These are phyloP conservation scores for Drosophila carrolli DNA, from an alignment of 1,140 invertebrate species.

Conservation along the genomic window DNA sequence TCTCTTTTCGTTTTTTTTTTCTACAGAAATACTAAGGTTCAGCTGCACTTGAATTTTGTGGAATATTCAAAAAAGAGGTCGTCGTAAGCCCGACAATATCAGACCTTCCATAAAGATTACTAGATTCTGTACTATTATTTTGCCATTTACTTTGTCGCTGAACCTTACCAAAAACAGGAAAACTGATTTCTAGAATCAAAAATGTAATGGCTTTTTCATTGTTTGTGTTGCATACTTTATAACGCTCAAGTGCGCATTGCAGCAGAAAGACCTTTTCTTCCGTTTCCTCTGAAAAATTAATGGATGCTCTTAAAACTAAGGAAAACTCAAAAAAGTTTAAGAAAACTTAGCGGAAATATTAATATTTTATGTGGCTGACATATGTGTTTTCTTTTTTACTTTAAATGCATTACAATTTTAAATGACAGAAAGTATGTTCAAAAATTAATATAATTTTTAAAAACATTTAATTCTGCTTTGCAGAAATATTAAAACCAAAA, in stretches of 20 bases:
- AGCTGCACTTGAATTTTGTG: conserved; percentile 25
- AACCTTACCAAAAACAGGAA: background rate
- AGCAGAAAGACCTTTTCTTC: conserved; percentile 8
- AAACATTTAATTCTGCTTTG: no score
- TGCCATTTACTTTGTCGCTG: conserved; percentile 16
- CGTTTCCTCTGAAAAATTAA: conserved; percentile 15
- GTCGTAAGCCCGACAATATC: background rate
- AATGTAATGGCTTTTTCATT: conserved; percentile 29
- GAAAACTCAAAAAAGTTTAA: background rate
- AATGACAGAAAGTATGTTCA: no score
- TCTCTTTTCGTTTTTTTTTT: background rate
- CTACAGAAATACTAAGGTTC: background rate
- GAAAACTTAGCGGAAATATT: background rate
- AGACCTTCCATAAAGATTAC: background rate
- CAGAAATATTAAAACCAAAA: no score
- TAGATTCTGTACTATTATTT: background rate
- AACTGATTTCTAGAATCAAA: conserved; percentile 20
- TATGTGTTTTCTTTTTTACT: no score
- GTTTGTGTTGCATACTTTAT: conserved; percentile 21
- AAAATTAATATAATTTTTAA: no score
- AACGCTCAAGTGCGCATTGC: conserved; percentile 14
- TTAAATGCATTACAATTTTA: no score
- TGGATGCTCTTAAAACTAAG: background rate
- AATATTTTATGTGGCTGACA: conserved; percentile 1
- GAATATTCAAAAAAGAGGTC: conserved; percentile 9